Evolutionary conservation across 2,888 invertebrate species (phyloP), one percentile per base, ranked within the genome.

Genomic region (Galeruca laticollis): DNA sequence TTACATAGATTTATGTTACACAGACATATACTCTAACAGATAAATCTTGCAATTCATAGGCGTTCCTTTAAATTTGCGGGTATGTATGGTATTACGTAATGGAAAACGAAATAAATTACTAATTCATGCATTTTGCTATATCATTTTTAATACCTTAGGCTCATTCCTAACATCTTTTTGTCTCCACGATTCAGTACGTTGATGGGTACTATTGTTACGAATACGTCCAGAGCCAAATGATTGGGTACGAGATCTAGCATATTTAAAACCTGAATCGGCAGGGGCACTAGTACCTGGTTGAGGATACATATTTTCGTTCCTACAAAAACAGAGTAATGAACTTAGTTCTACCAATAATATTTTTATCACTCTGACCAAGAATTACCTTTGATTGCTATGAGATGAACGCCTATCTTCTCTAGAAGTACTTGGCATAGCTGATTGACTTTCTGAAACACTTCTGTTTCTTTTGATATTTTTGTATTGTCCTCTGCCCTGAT

Each of bases 361-460:
- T 6, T 1, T 6, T 6, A 1, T 26, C 4, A 1, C 3, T 26
- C 3, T 26, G 26, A 26, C 6, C 26, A 26, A 26, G 3, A 26
- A 5, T 26, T 74, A 81, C 81, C 77, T 79, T 69, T 79, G 75
- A 75, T 75, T 70, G 33, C 70, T 73, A 35, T 70, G 65, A 37
- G 78, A 76, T 18, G 71, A 62, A 35, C 77, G 73, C 56, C 76
- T 65, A 56, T 75, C 77, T 18, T 77, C 79, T 21, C 76, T 74
- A 56, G 80, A 78, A 40, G 76, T 76, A 62, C 78, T 78, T 9
- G 81, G 75, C 37, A 73, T 73, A 35, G 76, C 73, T 21, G 74
- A 78, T 75, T 84, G 84, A 69, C 91, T 91, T 80, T 92, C 92
- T 0, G 91, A 92, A 11, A 90, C 88, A 77, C 91, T 92, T 70